A percentile compares a stretch with the other conserved stretches of the same genome.
Evolutionary conservation across 2,797 vertebrate genomes (phyloP).

Genomic region (Sebastes trivittatus): DNA sequence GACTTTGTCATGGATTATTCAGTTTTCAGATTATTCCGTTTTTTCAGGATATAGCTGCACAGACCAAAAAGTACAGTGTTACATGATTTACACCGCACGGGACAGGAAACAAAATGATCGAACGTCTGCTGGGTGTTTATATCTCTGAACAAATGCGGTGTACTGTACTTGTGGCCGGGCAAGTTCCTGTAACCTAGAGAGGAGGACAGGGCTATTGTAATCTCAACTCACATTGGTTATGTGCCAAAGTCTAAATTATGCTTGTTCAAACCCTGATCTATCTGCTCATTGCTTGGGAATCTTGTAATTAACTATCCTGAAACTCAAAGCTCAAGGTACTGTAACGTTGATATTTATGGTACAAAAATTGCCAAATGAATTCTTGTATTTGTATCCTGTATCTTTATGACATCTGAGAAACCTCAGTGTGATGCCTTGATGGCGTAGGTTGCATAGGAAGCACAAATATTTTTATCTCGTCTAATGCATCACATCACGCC

Average conservation of each 20-base stretch:
- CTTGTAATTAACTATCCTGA: background rate
- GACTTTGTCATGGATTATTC: background rate
- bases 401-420: background rate
- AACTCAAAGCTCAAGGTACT: background rate
- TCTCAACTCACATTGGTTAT: background rate
- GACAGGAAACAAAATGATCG: constrained; percentile 14
- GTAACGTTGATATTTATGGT: background rate
- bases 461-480: background rate
- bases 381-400: background rate
- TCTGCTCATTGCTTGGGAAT: background rate
- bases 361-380: background rate
- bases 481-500: background rate
- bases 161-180: background rate
- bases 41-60: background rate
- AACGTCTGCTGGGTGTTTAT: constrained; percentile 25
- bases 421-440: background rate
- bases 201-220: constrained; percentile 8
- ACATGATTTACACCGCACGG: background rate
- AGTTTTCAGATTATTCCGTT: background rate
- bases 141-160: background rate
- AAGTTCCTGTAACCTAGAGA: constrained; percentile 15
- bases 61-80: background rate
- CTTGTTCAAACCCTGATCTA: background rate
- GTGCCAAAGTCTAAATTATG: background rate
- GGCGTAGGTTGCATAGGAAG: background rate